Evolutionary conservation across 2,797 vertebrate species (phyloP).

Genomic region (Petrocephalus schoutedeni): DNA sequence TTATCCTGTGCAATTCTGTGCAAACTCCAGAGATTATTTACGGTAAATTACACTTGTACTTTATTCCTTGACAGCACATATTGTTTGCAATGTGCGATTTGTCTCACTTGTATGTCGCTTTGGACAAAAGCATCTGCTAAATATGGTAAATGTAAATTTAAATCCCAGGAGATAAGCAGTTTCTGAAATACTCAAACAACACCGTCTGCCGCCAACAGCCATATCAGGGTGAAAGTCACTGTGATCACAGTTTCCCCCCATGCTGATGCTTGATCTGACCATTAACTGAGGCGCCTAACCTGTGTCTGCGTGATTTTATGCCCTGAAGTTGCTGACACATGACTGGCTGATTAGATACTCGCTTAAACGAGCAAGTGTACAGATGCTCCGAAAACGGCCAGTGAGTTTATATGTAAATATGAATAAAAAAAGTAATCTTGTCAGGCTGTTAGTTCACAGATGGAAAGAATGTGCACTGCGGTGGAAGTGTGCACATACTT

Average conservation of each 20-base stretch:
- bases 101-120: background rate
- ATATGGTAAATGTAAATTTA: no score
- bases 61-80: background rate
- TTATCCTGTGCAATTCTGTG: background rate
- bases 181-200: background rate
- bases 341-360: background rate
- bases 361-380: background rate
- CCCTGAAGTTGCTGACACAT: background rate
- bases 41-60: background rate
- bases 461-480: background rate
- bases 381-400: background rate
- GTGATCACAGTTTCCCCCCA: background rate
- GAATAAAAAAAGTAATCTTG: background rate
- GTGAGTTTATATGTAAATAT: background rate
- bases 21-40: background rate
- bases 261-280: background rate
- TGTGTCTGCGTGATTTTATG: background rate
- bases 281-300: background rate
- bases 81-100: background rate
- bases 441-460: background rate
- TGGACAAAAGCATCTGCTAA: background rate
- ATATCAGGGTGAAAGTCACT: background rate
- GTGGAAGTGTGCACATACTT: background rate
- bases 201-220: background rate
- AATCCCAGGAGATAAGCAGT: background rate